A percentile compares a stretch with the other conserved stretches of the same genome.
Conservation (phyloP, 2,888 invertebrate species). For the Andrena minutula region DNA sequence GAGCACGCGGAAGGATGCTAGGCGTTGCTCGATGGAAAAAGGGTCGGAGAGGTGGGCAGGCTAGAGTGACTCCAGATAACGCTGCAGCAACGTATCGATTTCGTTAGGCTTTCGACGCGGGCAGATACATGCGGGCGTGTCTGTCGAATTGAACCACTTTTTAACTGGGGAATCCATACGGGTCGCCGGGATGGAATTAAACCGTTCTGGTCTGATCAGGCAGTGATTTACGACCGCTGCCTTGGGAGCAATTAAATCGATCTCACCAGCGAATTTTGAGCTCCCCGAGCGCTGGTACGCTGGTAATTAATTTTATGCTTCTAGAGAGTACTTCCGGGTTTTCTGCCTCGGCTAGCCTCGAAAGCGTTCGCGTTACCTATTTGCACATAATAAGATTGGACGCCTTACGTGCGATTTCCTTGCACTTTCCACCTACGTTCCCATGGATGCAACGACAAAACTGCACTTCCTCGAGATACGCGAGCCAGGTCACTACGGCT, state of each 20-base stretch:
- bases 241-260: background rate
- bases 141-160: conserved; percentile 65
- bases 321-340: conserved; percentile 8
- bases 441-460: conserved; percentile 19
- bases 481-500: conserved; percentile 10
- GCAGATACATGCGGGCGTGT: conserved; percentile 72
- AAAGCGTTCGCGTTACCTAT: conserved; percentile 13
- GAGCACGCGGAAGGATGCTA: background rate
- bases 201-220: conserved; percentile 37
- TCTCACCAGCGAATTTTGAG: background rate
- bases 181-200: conserved; percentile 20
- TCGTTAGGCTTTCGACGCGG: conserved; percentile 63
- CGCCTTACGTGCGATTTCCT: conserved; percentile 19
- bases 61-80: conserved; percentile 54
- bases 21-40: conserved; percentile 16
- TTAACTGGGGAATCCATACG: conserved; percentile 28
- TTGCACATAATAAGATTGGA: conserved; percentile 37
- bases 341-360: background rate
- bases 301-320: background rate
- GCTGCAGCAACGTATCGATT: conserved; percentile 72
- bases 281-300: background rate
- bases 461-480: conserved; percentile 24
- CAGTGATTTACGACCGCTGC: conserved; percentile 35
- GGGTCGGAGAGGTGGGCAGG: conserved; percentile 33
- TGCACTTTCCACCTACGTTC: conserved; percentile 44